A percentile compares a stretch with the other conserved stretches of the same genome.
phyloP scores from a whole-genome alignment of 2,888 invertebrate species.

The Epiperipatus broadwayi region DNA sequence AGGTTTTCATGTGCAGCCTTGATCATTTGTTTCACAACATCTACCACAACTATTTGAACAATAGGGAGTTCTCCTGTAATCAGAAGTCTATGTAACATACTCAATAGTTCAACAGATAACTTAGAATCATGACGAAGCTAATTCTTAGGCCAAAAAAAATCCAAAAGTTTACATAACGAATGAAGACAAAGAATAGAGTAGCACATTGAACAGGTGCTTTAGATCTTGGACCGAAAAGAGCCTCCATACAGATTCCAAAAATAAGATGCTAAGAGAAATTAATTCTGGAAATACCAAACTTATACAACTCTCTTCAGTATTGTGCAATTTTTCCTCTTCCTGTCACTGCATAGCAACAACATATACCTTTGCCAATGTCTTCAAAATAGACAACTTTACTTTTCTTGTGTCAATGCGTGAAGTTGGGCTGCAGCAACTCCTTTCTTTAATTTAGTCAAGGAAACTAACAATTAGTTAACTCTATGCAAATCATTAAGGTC shows the following conservation, averaged over 20 bases:
- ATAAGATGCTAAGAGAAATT: neutral
- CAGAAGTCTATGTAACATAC: slow-evolving; percentile 65
- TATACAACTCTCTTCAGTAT: too few species aligned
- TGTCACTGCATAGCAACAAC: too few species aligned
- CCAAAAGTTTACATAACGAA: slow-evolving; percentile 64
- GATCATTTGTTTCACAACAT: slow-evolving; percentile 64
- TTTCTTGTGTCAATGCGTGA: too few species aligned
- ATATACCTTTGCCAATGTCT: too few species aligned
- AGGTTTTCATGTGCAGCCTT: slow-evolving; percentile 59
- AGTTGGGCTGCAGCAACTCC: too few species aligned
- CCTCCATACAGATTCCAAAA: slow-evolving; percentile 79
- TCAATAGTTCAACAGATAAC: slow-evolving; percentile 74
- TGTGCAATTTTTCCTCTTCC: too few species aligned
- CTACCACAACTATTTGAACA: slow-evolving; percentile 63
- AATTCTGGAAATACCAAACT: too few species aligned
- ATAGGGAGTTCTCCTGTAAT: slow-evolving; percentile 69
- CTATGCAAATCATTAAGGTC: too few species aligned
- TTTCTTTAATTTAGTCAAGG: too few species aligned
- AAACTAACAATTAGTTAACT: too few species aligned
- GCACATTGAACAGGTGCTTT: slow-evolving; percentile 56
- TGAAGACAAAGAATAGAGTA: slow-evolving; percentile 62
- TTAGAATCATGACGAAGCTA: slow-evolving; percentile 49
- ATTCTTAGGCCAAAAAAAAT: slow-evolving; percentile 57
- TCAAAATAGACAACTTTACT: too few species aligned
- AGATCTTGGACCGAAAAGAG: slow-evolving; percentile 70